phyloP scores from a whole-genome alignment of 2,888 invertebrate genomes.

The Mellilla xanthometata region DNA sequence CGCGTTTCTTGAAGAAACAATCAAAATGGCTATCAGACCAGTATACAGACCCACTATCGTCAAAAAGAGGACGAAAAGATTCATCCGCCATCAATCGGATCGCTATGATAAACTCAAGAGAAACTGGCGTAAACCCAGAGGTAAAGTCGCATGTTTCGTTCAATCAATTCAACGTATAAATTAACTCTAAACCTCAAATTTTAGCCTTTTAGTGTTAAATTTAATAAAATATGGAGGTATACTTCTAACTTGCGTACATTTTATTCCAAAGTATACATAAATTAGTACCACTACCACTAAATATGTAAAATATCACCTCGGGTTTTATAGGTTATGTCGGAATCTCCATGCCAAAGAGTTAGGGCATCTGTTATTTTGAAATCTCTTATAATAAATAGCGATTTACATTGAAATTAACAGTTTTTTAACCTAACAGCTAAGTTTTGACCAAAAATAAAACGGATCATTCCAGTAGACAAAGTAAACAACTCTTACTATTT shows the following conservation, averaged over 20 bases:
- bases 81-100: constrained; percentile 99
- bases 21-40: constrained; percentile 94
- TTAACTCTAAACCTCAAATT: neutral
- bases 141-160: constrained; percentile 57
- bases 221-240: no score
- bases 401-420: no score
- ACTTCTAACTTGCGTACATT: no score
- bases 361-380: no score
- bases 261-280: no score
- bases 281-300: no score
- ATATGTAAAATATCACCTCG: neutral
- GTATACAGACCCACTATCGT: constrained; percentile 94
- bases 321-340: constrained; percentile 12
- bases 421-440: no score
- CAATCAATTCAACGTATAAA: constrained; percentile 50
- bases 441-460: no score
- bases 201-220: no score
- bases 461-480: no score
- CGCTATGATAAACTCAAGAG: constrained; percentile 97
- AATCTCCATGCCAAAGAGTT: neutral
- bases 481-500: no score
- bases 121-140: constrained; percentile 99
- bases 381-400: no score
- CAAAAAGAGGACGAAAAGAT: constrained; percentile 99
- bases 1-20: constrained; percentile 66